Base-by-base conservation (phyloP, 2,113 vertebrate species). In the Sisor rabdophorus region DNA sequence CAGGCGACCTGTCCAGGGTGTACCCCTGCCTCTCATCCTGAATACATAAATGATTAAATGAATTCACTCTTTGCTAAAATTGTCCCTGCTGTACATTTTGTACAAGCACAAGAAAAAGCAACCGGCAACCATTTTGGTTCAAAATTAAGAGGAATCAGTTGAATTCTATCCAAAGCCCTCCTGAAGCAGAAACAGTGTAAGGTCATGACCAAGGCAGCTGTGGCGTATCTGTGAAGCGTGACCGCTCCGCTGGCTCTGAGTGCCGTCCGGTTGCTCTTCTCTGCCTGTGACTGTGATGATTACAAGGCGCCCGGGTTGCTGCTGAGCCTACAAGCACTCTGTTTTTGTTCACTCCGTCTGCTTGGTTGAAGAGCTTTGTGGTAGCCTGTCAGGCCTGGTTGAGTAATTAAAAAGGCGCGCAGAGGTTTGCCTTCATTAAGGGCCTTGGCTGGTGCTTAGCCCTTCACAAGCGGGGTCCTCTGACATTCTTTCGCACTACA, bases 331-430 rank as follows among this genome's bases (percentile, higher is more conserved):
- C 74, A 67, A 75, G 75, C 50, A 80, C 77, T 84, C 87, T 85
- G 85, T 86, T 89, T 89, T 90, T 89, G 87, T 84, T 80, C 69
- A 17, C 64, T 26, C 20, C 60, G 61, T 74, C 67, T 56, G 67
- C 55, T 70, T 69, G 54, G 64, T 63, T 79, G 67, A 79, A 83
- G 22, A 88, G 90, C 88, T 89, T 85, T 88, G 81, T 86, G 86
- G 82, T 24, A 67, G 87, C 89, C 88, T 82, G 90, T 92, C 92
- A 93, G 89, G 92, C 88, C 90, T 91, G 89, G 89, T 73, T 90
- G 89, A 87, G 88, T 90, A 89, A 90, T 91, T 90, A 92, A 92
- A 92, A 93, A 90, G 89, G 88, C 90, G 84, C 85, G 86, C 83
- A 73, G 88, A 87, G 87, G 85, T 86, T 87, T 85, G 87, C 81